A percentile compares a stretch with the other conserved stretches of the same genome.
These are phyloP conservation scores for Drosophila tristis DNA, from an alignment of 1,140 invertebrate genomes.

Conservation along the genomic window DNA sequence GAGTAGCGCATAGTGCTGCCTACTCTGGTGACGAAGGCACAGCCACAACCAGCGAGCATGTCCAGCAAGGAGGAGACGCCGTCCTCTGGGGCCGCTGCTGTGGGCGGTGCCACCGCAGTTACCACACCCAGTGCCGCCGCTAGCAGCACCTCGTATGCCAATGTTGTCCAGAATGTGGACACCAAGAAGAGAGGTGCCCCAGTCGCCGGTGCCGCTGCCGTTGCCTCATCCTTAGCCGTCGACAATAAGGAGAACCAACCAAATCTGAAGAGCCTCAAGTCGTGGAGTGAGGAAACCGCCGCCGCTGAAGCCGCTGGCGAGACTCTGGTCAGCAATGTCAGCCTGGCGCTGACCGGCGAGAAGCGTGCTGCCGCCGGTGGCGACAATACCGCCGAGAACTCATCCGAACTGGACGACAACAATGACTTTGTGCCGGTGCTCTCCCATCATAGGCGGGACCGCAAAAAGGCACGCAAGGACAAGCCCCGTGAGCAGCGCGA, in stretches of 20 bases:
- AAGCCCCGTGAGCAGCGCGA: slow-evolving; percentile 61
- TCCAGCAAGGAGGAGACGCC: slow-evolving; percentile 78
- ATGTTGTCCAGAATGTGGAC: slow-evolving; percentile 80
- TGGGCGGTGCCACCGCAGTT: slow-evolving; percentile 17
- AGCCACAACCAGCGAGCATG: slow-evolving; percentile 55
- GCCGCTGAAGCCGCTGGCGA: slow-evolving; percentile 66
- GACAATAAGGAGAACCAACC: slow-evolving; percentile 82
- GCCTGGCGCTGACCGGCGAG: slow-evolving; percentile 55
- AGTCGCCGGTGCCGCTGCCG: slow-evolving; percentile 14
- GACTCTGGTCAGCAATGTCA: slow-evolving; percentile 26
- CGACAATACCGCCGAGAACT: slow-evolving; percentile 80
- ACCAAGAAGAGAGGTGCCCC: slow-evolving; percentile 56
- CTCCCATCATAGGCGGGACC: slow-evolving; percentile 85
- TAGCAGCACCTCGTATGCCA: slow-evolving; percentile 69
- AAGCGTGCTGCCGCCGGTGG: slow-evolving; percentile 75
- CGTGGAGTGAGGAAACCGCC: slow-evolving; percentile 79
- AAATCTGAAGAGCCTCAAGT: slow-evolving; percentile 76
- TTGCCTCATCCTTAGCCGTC: slow-evolving; percentile 21
- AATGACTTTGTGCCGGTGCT: slow-evolving; percentile 85
- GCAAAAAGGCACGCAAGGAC: slow-evolving; percentile 84
- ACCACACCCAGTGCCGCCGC: slow-evolving; percentile 31
- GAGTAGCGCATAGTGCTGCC: slow-evolving; percentile 61
- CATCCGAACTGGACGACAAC: slow-evolving; percentile 85
- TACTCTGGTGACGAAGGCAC: slow-evolving; percentile 59
- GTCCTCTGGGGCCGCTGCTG: slow-evolving; percentile 31